Base-by-base conservation (phyloP, 2,113 vertebrate genomes). In the Phrynosoma platyrhinos region DNA sequence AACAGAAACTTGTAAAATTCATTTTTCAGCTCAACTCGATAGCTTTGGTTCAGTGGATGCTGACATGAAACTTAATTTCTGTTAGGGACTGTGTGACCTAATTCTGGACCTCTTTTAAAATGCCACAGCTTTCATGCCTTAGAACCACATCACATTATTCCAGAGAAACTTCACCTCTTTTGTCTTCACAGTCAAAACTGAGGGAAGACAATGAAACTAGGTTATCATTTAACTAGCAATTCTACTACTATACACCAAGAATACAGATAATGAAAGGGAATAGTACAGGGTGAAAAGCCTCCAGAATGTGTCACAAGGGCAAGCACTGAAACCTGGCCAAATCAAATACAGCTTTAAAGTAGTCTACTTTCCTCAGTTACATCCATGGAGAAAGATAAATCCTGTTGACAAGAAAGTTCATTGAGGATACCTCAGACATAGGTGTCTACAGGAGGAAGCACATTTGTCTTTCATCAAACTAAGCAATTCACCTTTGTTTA, bases 401-500 rank as follows among this genome's bases (percentile, higher is more conserved):
- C 52, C 53, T 58, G 21, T 2, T 74, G 69, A 84, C 47, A 53
- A 72, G 14, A 84, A 55, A n/a, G 52, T 5, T 71, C 32, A 23
- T 64, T 52, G 36, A 66, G 36, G 36, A 52, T 78, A n/a, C 25
- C 3, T 90, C 23, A 23, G 20, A 87, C 89, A 53, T 64, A 90
- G 84, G 89, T 36, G 18, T 36, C 21, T 1, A 16, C 58, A 21
- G 0, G 42, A 42, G 87, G 36, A 58, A 75, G 25, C 77, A 30
- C 8, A 71, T 62, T 72, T 78, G 53, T 92, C 52, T 6, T 89
- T 52, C 83, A 91, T 89, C 82, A 83, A 64, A 88, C n/a, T 62
- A 68, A 91, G 83, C 90, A 87, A 87, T 94, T 85, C 87, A 88
- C 87, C 92, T 94, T 93, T 92, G 87, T 91, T 92, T 86, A 66